phyloP scores from a whole-genome alignment of 2,888 invertebrate species.

The Prosopocoilus inquinatus region DNA sequence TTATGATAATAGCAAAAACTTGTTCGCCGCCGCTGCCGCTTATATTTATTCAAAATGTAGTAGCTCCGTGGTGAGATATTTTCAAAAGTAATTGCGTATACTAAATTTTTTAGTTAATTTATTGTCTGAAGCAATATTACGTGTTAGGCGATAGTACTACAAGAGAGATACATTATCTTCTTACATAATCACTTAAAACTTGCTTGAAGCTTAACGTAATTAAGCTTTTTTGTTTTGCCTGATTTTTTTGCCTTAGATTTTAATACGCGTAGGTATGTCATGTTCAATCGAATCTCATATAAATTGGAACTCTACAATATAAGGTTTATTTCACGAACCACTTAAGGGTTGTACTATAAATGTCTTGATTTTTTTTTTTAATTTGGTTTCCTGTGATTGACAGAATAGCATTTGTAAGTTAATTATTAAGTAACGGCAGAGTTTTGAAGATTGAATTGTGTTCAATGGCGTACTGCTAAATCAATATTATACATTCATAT shows the following conservation, averaged over 20 bases:
- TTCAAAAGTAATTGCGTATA: not conserved
- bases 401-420: too few species aligned
- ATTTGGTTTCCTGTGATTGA: too few species aligned
- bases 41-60: not conserved
- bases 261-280: slow-evolving; percentile 11
- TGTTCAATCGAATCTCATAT: slow-evolving; percentile 1
- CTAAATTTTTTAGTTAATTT: not conserved
- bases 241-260: not conserved
- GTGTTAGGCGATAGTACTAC: slow-evolving; percentile 30
- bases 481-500: too few species aligned
- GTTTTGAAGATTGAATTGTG: too few species aligned
- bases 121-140: slow-evolving; percentile 35
- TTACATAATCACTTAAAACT: slow-evolving; percentile 4
- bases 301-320: not conserved
- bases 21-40: not conserved
- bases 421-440: too few species aligned
- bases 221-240: not conserved
- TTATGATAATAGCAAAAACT: not conserved
- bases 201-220: slow-evolving; percentile 1
- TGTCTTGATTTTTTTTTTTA: too few species aligned
- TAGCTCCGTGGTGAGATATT: not conserved
- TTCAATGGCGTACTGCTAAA: too few species aligned
- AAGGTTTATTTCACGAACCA: not conserved
- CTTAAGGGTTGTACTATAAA: too few species aligned
- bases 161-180: not conserved